Evolutionary conservation across 2,797 vertebrate species (phyloP), one percentile per base, ranked within the genome.

Genomic region (Masticophis lateralis): DNA sequence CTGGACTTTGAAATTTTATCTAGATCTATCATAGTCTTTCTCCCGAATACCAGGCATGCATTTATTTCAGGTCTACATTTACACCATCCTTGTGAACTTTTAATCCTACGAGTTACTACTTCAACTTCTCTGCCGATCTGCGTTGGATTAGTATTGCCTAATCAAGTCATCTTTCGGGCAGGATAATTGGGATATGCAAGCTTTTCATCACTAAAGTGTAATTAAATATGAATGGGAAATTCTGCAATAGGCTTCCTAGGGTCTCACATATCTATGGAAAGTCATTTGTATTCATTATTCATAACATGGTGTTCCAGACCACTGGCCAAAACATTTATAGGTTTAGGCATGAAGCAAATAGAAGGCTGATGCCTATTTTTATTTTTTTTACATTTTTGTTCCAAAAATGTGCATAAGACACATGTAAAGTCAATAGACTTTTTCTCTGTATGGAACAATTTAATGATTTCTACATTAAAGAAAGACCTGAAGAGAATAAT

Each of bases 401-500:
- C 94, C 93, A 95, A 95, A 96, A 88, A 95, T 59, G 63, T 90
- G 93, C 79, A 86, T 4, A 92, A 60, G 93, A 51, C 90, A 96
- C 90, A 94, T 89, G 90, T 94, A 89, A 93, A 91, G 89, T 95
- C 93, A 95, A 90, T 93, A 95, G 92, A 95, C 83, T 94, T 94
- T 63, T 57, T 1, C 60, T 94, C 93, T 92, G 60, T 59, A 94
- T 92, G 93, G 47, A 94, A 59, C 18, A 12, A 55, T 90, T 43
- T 55, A 63, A 56, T 86, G 37, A 59, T 90, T 93, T 91, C 92
- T n/a, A 92, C 87, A 92, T 92, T 61, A 95, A 95, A 92, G 79
- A 16, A 0, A 92, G 25, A 86, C 20, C 88, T 92, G 63, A n/a
- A 28, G 0, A 1, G 61, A 47, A 55, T 56, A 91, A 92, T 27